Percentiles rank a stretch among this genome's conserved stretches.
phyloP scores from a whole-genome alignment of 2,888 invertebrate genomes.

The Tachina fera region DNA sequence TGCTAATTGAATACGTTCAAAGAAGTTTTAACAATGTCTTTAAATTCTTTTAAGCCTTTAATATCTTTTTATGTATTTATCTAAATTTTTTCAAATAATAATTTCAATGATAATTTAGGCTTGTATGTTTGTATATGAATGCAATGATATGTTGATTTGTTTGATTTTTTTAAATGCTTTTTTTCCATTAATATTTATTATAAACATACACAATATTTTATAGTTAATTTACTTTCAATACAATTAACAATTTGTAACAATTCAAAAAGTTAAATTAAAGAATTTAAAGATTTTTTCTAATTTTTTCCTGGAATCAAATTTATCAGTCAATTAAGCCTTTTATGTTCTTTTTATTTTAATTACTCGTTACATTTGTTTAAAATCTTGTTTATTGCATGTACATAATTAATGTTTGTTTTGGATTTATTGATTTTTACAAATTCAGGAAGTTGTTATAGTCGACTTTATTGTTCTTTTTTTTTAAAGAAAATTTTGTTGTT shows the following conservation, averaged over 20 bases:
- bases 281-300: slow-evolving; percentile 32
- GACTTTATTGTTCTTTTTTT: slow-evolving; percentile 11
- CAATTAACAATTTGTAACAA: slow-evolving; percentile 61
- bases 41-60: slow-evolving; percentile 8
- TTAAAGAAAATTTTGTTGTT: slow-evolving; percentile 45
- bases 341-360: slow-evolving; percentile 13
- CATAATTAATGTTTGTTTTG: slow-evolving; percentile 27
- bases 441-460: slow-evolving; percentile 49
- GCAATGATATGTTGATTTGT: slow-evolving; percentile 64
- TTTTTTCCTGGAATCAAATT: slow-evolving; percentile 55
- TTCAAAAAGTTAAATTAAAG: slow-evolving; percentile 44
- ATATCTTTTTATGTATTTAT: slow-evolving; percentile 6
- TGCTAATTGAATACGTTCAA: slow-evolving; percentile 4
- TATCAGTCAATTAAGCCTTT: slow-evolving; percentile 70
- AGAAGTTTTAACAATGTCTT: slow-evolving; percentile 30
- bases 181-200: slow-evolving; percentile 10
- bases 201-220: slow-evolving; percentile 30
- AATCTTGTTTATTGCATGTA: slow-evolving; percentile 5
- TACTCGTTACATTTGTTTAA: not conserved
- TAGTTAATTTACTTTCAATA: slow-evolving; percentile 49
- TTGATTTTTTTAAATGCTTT: slow-evolving; percentile 41
- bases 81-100: not conserved
- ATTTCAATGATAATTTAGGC: slow-evolving; percentile 22
- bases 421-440: slow-evolving; percentile 59
- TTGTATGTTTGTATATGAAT: slow-evolving; percentile 49